A percentile compares a stretch with the other conserved stretches of the same genome.
Evolutionary conservation across 2,888 invertebrate species (phyloP).

Genomic region (Notocelia uddmanniana): DNA sequence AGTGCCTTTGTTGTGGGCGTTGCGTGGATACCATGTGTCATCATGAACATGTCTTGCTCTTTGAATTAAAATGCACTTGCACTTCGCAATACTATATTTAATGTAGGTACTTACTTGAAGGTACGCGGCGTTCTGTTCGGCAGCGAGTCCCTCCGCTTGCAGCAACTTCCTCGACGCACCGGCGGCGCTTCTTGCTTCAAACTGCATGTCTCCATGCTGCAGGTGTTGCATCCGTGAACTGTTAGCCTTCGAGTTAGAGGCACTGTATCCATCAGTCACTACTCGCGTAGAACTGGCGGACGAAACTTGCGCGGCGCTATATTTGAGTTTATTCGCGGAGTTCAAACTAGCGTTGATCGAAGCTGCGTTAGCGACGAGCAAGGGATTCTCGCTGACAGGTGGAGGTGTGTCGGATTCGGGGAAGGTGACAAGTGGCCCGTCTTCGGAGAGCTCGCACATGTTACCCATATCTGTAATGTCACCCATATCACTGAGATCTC

Average conservation of each 20-base stretch:
- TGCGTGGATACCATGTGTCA: constrained; percentile 17
- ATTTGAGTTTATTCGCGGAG: constrained; percentile 90
- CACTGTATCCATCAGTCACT: constrained; percentile 92
- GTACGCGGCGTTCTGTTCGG: constrained; percentile 93
- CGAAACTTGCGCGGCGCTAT: constrained; percentile 93
- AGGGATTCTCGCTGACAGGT: constrained; percentile 78
- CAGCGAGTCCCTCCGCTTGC: constrained; percentile 93
- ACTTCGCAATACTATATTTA: neutral
- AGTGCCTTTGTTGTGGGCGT: constrained; percentile 40
- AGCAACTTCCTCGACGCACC: constrained; percentile 92
- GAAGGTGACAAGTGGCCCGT: constrained; percentile 92
- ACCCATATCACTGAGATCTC: constrained; percentile 80
- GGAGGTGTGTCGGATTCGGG: constrained; percentile 92
- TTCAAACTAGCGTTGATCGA: constrained; percentile 66
- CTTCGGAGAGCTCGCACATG: constrained; percentile 75
- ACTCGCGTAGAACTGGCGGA: constrained; percentile 91
- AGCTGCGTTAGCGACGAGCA: constrained; percentile 76
- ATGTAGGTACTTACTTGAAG: constrained; percentile 89
- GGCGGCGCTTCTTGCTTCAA: constrained; percentile 92
- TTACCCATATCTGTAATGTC: constrained; percentile 83
- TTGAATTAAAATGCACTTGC: neutral
- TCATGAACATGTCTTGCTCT: neutral
- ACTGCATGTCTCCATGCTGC: constrained; percentile 93
- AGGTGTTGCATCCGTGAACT: constrained; percentile 85
- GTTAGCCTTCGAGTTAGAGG: constrained; percentile 85